Evolutionary conservation across 2,888 invertebrate species (phyloP), one percentile per base, ranked within the genome.

Genomic region (Miltochrista miniata): DNA sequence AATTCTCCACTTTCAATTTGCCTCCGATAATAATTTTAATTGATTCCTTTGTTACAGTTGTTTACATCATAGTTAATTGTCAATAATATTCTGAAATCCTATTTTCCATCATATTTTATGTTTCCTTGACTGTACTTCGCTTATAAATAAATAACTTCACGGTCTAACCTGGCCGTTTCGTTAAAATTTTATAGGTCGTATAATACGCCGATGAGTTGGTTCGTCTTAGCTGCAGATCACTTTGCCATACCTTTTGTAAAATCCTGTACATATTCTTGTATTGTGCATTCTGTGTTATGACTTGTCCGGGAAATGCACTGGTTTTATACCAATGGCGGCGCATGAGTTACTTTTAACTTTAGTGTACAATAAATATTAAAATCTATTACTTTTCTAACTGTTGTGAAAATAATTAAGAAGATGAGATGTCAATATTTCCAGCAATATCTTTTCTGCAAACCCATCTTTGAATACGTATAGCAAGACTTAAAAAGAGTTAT

Each of bases 131-230:
- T 55, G 57, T 63, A 56, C 48, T 13, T 35, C 31, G 5, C 5
- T 24, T 44, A 38, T 44, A 47, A 37, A 43, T 42, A 46, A 54
- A 54, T 48, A 49, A 45, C 34, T 29, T 45, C 51, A 57, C 48
- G 61, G 64, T 55, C 61, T 51, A 34, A 38, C 40, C 51, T 41
- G 48, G 45, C 52, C 45, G 47, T 64, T 59, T 48, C 42, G 50
- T 52, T 43, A 44, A 42, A 55, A 50, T 36, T 72, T 67, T 63
- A 67, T 65, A 44, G 59, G 38, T 51, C 54, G 48, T 55, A 46
- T 52, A 54, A 42, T 63, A 60, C 56, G 46, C 55, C 54, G 54
- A 64, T 70, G 57, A 54, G 54, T 56, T 52, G 62, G 59, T 51
- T 50, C 54, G 40, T 46, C 14, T n/a, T n/a, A n/a, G n/a, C 35